phyloP scores from a whole-genome alignment of 1,140 invertebrate genomes.

The Drosophila bipectinata region DNA sequence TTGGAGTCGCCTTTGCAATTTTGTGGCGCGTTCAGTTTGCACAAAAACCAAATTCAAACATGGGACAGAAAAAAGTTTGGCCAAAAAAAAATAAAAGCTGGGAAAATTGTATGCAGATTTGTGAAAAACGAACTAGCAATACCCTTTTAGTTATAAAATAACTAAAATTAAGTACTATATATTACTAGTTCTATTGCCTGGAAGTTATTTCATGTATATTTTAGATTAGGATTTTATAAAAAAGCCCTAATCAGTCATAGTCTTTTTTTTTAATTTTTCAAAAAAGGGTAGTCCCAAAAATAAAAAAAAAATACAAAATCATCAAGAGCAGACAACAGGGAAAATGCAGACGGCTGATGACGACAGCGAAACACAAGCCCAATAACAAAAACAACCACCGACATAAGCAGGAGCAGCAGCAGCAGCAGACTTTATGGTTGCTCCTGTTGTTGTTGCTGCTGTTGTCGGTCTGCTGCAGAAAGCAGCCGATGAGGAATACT shows the following conservation, averaged over 20 bases:
- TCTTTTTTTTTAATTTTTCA: neutral
- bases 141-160: neutral
- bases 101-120: neutral
- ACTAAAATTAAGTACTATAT: neutral
- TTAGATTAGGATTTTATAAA: neutral
- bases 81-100: slow-evolving; percentile 1
- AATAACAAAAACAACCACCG: slow-evolving; percentile 67
- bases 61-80: slow-evolving; percentile 19
- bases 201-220: neutral
- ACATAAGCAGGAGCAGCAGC: slow-evolving; percentile 37
- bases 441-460: slow-evolving; percentile 28
- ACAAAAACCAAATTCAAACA: slow-evolving; percentile 59
- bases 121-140: neutral
- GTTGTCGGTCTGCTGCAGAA: slow-evolving; percentile 38
- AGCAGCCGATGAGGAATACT: slow-evolving; percentile 73
- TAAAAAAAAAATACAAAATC: slow-evolving; percentile 27
- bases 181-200: neutral
- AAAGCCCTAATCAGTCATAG: neutral
- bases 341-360: slow-evolving; percentile 73
- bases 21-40: slow-evolving; percentile 49
- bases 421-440: slow-evolving; percentile 53
- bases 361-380: slow-evolving; percentile 41
- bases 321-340: slow-evolving; percentile 73
- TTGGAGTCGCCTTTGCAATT: slow-evolving; percentile 72
- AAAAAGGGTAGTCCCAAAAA: slow-evolving; percentile 35